phyloP scores from a whole-genome alignment of 2,797 vertebrate species.

The Esox masquinongy region DNA sequence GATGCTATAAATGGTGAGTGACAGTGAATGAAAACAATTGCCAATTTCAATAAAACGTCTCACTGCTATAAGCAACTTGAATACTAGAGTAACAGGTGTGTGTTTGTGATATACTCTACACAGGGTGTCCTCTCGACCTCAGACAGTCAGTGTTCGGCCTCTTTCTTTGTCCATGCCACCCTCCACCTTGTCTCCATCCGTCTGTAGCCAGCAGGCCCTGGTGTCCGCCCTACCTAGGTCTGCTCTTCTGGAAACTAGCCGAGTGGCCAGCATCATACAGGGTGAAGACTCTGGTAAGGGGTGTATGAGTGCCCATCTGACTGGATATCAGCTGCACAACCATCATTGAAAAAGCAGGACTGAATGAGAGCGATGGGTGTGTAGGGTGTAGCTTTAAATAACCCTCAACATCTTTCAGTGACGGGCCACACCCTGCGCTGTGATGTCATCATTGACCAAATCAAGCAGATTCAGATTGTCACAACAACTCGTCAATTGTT shows the following conservation, averaged over 20 bases:
- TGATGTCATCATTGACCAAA: conserved; percentile 68
- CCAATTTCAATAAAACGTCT: not conserved
- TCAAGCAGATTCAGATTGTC: conserved; percentile 64
- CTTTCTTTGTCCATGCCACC: conserved; percentile 20
- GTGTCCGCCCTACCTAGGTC: conserved; percentile 24
- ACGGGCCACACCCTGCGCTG: conserved; percentile 69
- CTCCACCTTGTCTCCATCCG: conserved; percentile 17
- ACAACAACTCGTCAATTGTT: conserved; percentile 69
- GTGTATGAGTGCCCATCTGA: not conserved
- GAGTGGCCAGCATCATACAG: conserved; percentile 12
- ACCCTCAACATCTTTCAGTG: conserved; percentile 45
- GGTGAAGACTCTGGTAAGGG: conserved; percentile 38
- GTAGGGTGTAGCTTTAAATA: not conserved
- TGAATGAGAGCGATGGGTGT: not conserved
- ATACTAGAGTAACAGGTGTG: not conserved
- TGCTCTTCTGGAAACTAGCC: conserved; percentile 17
- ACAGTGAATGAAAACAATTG: not conserved
- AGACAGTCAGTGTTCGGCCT: conserved; percentile 28
- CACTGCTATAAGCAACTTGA: not conserved
- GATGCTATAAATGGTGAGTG: conserved; percentile 68
- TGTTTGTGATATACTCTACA: not conserved
- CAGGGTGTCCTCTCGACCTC: conserved; percentile 33
- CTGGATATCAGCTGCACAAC: not conserved
- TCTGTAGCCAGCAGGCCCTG: conserved; percentile 36
- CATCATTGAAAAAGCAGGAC: not conserved